Conservation (phyloP, 2,797 vertebrate species). For the Acanthis flammea region DNA sequence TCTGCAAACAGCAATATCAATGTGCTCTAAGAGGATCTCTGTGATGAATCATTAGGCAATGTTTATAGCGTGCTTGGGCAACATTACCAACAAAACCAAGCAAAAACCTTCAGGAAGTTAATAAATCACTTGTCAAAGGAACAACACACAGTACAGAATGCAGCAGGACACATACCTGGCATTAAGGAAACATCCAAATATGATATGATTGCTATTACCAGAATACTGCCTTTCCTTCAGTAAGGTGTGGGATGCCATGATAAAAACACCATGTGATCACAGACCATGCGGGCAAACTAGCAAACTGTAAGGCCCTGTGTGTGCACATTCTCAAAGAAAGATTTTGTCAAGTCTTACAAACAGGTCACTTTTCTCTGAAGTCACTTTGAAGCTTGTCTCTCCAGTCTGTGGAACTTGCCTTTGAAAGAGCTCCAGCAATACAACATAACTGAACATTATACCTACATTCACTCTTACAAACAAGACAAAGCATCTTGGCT, state of each 20-base stretch:
- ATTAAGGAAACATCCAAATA: neutral
- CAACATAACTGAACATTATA: neutral
- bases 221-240: neutral
- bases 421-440: neutral
- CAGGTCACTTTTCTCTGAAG: neutral
- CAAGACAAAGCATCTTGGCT: neutral
- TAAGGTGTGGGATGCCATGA: neutral
- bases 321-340: neutral
- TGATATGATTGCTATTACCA: neutral
- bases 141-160: neutral
- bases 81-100: neutral
- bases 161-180: neutral
- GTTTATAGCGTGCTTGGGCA: neutral
- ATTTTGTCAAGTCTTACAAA: neutral
- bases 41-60: neutral
- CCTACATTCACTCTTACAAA: neutral
- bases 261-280: neutral
- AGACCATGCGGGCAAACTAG: neutral
- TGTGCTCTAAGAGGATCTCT: neutral
- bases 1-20: constrained; percentile 6
- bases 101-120: neutral
- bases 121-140: neutral
- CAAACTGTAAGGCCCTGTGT: neutral
- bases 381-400: neutral
- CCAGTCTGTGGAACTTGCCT: neutral